A percentile compares a stretch with the other conserved stretches of the same genome.
Evolutionary conservation across 2,113 vertebrate species (phyloP).

Genomic region (Proterorhinus semilunaris): DNA sequence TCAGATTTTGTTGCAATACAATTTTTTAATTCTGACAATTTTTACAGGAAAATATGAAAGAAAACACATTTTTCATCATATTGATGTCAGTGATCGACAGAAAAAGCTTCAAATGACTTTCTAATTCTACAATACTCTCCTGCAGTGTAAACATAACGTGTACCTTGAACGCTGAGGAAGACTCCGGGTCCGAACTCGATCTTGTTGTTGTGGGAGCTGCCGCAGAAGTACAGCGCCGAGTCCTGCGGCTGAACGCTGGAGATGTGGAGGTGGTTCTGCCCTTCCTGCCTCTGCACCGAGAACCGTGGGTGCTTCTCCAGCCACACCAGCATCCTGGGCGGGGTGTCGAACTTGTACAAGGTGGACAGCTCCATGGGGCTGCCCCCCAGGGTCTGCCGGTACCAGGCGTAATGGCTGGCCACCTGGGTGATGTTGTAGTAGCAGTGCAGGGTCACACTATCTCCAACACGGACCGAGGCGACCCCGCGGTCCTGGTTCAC

Average conservation of each 20-base stretch:
- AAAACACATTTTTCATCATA: neutral
- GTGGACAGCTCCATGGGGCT: conserved; percentile 49
- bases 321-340: conserved; percentile 19
- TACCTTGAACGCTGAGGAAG: conserved; percentile 63
- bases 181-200: conserved; percentile 59
- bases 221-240: conserved; percentile 65
- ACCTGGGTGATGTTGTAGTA: conserved; percentile 34
- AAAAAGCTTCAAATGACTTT: too few species aligned
- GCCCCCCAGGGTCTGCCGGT: conserved; percentile 44
- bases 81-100: too few species aligned
- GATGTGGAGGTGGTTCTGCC: conserved; percentile 51
- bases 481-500: conserved; percentile 36
- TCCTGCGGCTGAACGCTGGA: conserved; percentile 41
- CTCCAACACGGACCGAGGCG: conserved; percentile 23
- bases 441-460: conserved; percentile 53
- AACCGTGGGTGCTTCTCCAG: conserved; percentile 47
- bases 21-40: too few species aligned
- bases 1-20: too few species aligned
- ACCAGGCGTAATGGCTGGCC: conserved; percentile 69
- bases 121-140: too few species aligned
- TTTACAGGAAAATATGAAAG: neutral
- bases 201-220: conserved; percentile 57
- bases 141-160: too few species aligned
- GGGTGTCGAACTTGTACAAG: conserved; percentile 50
- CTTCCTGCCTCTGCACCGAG: conserved; percentile 24